Base-by-base conservation (phyloP, 2,113 vertebrate genomes). In the Lichenostomus cassidix region DNA sequence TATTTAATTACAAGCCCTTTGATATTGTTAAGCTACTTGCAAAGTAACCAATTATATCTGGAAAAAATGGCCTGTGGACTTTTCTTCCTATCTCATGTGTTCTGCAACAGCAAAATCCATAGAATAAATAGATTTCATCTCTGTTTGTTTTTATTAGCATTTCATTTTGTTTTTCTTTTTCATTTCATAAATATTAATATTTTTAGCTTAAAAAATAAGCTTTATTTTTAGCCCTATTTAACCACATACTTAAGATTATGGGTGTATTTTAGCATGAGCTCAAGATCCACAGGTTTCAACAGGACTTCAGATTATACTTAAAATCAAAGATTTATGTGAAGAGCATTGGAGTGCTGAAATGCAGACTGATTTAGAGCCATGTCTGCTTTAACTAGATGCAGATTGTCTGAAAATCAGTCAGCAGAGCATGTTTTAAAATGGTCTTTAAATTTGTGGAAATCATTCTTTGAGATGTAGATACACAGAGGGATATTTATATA, bases 1-100 rank as follows among this genome's bases (percentile, higher is more conserved):
- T 78, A 75, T 79, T 75, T 82, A 89, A 89, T 91, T 92, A 71
- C 35, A 87, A 59, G 47, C 28, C 47, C 27, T 91, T 92, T 92
- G 42, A 92, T 89, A 88, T 73, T 69, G 31, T 83, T 91, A 85
- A 84, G 41, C 17, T 87, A 68, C 82, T 80, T 64, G n/a, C 37
- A 73, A 85, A 74, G 17, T 82, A 85, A 28, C 65, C 27, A 88
- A 52, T 91, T 94, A 81, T 71, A 70, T 65, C 11, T 25, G 35
- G 35, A 58, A 85, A 90, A 93, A 94, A 89, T 62, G 37, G 24
- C 50, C 67, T 62, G 62, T 85, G 31, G 70, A 58, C 11, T 60
- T 90, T 35, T 71, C 11, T 47, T 68, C 27, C 49, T 91, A 82
- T 65, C 31, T 80, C 4, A 29, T 41, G 15, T 60, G n/a, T 50